Conservation (phyloP, 2,797 vertebrate genomes). For the Pseudochaenichthys georgianus region DNA sequence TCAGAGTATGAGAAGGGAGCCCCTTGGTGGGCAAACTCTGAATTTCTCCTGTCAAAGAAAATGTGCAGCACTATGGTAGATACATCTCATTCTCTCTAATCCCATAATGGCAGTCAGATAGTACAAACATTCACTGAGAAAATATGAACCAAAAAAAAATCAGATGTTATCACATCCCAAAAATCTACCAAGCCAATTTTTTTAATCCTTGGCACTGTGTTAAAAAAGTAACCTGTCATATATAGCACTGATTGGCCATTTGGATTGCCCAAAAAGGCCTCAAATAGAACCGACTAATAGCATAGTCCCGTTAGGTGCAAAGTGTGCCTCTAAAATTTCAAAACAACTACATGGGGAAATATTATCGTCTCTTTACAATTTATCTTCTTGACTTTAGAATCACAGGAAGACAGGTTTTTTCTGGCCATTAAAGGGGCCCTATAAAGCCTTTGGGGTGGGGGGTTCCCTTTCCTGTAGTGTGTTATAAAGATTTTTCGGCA, state of each 20-base stretch:
- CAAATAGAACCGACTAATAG: neutral
- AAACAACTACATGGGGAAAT: neutral
- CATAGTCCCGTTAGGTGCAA: neutral
- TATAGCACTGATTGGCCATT: neutral
- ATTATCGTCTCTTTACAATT: neutral
- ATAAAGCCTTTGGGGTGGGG: no score
- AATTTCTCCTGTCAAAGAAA: conserved; percentile 44
- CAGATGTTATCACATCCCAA: neutral
- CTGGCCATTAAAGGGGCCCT: no score
- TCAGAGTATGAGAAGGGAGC: conserved; percentile 77
- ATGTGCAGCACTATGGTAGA: neutral
- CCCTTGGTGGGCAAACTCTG: conserved; percentile 76
- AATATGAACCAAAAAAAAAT: neutral
- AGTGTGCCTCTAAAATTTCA: neutral
- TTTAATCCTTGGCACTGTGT: neutral
- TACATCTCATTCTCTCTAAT: neutral
- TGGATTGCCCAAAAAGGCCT: neutral
- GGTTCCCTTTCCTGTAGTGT: no score
- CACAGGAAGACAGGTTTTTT: neutral
- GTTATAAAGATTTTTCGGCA: no score
- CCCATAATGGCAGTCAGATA: neutral
- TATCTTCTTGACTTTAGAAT: neutral
- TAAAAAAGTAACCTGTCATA: neutral
- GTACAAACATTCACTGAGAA: neutral
- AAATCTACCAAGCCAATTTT: neutral